Evolutionary conservation across 2,888 invertebrate species (phyloP).

Genomic region (Leptinotarsa juncta): DNA sequence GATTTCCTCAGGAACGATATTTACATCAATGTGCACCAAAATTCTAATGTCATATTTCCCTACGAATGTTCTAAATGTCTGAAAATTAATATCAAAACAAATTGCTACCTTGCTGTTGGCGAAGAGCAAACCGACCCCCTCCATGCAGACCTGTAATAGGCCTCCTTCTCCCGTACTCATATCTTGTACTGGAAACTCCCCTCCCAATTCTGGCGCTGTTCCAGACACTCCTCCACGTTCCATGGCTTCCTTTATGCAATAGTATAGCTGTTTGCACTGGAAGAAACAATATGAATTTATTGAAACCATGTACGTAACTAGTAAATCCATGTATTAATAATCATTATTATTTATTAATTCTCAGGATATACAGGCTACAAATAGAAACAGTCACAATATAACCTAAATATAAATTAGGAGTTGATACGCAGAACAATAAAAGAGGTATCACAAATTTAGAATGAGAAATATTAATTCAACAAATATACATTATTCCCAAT

Average conservation of each 20-base stretch:
- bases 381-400: no score
- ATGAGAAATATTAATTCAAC: no score
- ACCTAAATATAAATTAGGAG: no score
- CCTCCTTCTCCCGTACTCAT: constrained; percentile 97
- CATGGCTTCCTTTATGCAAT: constrained; percentile 99
- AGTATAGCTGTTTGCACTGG: constrained; percentile 97
- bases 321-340: no score
- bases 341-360: no score
- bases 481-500: no score
- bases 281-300: constrained; percentile 43
- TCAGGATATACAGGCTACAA: no score
- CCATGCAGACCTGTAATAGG: constrained; percentile 98
- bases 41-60: constrained; percentile 30
- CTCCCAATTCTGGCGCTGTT: constrained; percentile 79
- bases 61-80: constrained; percentile 21
- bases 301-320: no score
- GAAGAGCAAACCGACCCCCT: constrained; percentile 98
- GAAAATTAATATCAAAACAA: constrained; percentile 18
- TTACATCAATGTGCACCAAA: constrained; percentile 39
- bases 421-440: no score
- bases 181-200: constrained; percentile 99
- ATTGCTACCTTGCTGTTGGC: constrained; percentile 96
- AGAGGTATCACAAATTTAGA: no score
- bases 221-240: constrained; percentile 86
- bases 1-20: not conserved